phyloP scores from a whole-genome alignment of 2,888 invertebrate genomes.

The Platerodrilus igneus region DNA sequence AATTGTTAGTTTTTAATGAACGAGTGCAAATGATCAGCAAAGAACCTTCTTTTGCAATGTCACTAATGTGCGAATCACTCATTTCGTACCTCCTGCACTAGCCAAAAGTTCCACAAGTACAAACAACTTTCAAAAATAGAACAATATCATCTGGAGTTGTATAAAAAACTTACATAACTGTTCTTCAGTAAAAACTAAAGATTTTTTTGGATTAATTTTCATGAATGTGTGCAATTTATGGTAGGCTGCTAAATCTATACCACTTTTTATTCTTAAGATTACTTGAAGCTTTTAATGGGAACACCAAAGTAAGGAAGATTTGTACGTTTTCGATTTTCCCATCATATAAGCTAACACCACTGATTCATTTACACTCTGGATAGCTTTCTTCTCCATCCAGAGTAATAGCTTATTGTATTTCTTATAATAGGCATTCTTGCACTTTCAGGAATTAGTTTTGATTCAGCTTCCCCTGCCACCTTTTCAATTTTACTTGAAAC shows the following conservation, averaged over 20 bases:
- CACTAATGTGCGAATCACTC: too few species aligned
- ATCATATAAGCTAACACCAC: background rate
- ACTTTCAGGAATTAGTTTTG: too few species aligned
- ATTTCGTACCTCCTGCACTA: too few species aligned
- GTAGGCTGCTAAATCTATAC: constrained; percentile 5
- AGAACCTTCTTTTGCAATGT: too few species aligned
- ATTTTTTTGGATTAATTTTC: constrained; percentile 1
- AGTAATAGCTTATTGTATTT: too few species aligned
- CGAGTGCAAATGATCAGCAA: too few species aligned
- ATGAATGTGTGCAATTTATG: constrained; percentile 3
- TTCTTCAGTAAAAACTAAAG: background rate
- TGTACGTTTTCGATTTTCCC: background rate
- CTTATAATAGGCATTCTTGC: too few species aligned
- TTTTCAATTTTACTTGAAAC: too few species aligned
- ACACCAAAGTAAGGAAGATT: constrained; percentile 5
- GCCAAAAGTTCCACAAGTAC: background rate
- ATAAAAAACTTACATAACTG: background rate
- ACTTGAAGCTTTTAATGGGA: constrained; percentile 12
- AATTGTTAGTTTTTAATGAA: too few species aligned
- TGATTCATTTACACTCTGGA: too few species aligned
- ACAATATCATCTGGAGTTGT: constrained; percentile 4
- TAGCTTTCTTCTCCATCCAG: too few species aligned
- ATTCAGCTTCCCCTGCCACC: too few species aligned
- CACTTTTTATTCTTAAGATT: constrained; percentile 10
- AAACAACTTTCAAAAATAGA: constrained; percentile 1